phyloP scores from a whole-genome alignment of 2,113 vertebrate species.

The Asarcornis scutulata region DNA sequence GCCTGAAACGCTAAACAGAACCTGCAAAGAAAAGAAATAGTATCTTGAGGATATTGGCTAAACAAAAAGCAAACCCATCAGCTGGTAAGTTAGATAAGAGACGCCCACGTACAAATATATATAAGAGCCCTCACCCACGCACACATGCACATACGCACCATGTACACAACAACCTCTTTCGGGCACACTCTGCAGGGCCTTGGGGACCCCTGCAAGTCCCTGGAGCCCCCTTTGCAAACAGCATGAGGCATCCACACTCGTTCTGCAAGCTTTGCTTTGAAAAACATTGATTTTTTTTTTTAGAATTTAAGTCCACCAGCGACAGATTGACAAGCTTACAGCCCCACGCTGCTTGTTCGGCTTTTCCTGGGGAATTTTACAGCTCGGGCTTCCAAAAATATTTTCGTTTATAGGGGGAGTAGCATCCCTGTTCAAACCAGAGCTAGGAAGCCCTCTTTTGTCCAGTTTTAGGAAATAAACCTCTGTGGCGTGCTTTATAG shows the following conservation, averaged over 20 bases:
- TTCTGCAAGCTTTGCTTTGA: background rate
- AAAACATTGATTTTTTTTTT: background rate
- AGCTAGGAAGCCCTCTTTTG: background rate
- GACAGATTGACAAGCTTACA: background rate
- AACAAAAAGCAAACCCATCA: background rate
- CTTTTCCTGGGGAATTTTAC: background rate
- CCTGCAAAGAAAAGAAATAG: constrained; percentile 48
- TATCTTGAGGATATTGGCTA: background rate
- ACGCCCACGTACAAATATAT: background rate
- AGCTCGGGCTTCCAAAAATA: background rate
- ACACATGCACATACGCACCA: accelerated
- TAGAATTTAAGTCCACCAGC: background rate
- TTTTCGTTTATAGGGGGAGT: background rate
- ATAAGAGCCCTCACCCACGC: background rate
- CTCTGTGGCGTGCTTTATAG: accelerated
- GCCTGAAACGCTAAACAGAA: constrained; percentile 10
- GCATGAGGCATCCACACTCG: background rate
- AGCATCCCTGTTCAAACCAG: background rate
- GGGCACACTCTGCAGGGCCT: background rate
- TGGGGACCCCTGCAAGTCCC: background rate
- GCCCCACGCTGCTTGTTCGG: background rate
- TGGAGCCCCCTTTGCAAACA: background rate
- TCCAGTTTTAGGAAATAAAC: background rate
- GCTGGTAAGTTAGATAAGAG: background rate
- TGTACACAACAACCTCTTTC: background rate